Evolutionary conservation across 2,888 invertebrate genomes (phyloP).

Genomic region (Tenthredo notha): DNA sequence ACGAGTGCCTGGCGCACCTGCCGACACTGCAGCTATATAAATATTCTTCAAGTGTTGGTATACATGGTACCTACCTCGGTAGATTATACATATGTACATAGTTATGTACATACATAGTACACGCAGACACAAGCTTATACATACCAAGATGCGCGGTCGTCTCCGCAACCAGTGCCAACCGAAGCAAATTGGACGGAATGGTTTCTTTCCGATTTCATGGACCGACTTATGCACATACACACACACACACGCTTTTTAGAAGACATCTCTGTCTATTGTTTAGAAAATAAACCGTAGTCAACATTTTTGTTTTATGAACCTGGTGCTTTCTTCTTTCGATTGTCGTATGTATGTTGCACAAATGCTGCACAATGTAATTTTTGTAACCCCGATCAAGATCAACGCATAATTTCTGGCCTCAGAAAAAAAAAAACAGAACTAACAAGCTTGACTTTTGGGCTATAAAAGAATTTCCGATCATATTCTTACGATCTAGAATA

Average conservation of each 20-base stretch:
- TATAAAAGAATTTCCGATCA: too few species aligned
- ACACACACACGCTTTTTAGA: background rate
- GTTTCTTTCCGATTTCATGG: conserved; percentile 41
- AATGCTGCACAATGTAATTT: too few species aligned
- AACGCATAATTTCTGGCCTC: too few species aligned
- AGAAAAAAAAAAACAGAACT: too few species aligned
- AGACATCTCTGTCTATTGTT: background rate
- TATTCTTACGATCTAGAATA: too few species aligned
- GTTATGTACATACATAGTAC: background rate
- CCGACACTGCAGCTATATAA: conserved; percentile 52
- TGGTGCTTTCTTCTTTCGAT: background rate
- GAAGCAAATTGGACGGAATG: conserved; percentile 47
- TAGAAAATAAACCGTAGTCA: background rate
- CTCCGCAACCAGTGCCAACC: conserved; percentile 42
- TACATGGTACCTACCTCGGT: background rate
- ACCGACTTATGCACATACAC: conserved; percentile 10
- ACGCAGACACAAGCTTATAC: background rate
- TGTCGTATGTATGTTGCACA: too few species aligned
- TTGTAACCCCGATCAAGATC: too few species aligned
- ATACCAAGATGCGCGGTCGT: background rate
- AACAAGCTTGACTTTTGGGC: too few species aligned
- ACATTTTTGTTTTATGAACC: background rate
- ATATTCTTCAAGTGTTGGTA: conserved; percentile 37
- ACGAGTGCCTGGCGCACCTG: conserved; percentile 48
- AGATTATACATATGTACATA: background rate